These are phyloP conservation scores for Centrocercus urophasianus DNA, from an alignment of 2,113 vertebrate genomes.

Conservation along the genomic window DNA sequence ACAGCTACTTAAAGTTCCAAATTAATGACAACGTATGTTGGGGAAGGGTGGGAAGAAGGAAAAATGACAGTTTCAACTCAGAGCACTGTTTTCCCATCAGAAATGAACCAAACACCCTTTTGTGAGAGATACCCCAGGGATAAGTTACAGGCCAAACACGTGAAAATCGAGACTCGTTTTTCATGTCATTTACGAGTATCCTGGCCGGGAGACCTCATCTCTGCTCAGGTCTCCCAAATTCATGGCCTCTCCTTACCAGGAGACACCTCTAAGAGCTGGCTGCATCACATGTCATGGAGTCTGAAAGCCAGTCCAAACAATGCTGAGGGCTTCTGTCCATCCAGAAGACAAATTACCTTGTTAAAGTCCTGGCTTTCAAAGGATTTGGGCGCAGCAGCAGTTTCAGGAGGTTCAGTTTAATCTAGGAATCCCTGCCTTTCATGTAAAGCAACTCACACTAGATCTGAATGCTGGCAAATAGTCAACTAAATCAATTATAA, in stretches of 20 bases:
- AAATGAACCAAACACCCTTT: not conserved
- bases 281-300: slow-evolving; percentile 1
- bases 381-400: not conserved
- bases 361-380: not conserved
- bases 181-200: slow-evolving; percentile 15
- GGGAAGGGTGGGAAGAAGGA: not conserved
- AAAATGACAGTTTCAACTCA: slow-evolving; percentile 17
- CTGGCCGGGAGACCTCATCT: not conserved
- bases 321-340: not conserved
- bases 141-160: not conserved
- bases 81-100: not conserved
- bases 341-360: not conserved
- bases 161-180: slow-evolving; percentile 41
- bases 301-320: slow-evolving; percentile 44
- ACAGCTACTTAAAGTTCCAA: slow-evolving; percentile 17
- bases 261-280: not conserved
- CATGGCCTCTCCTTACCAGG: not conserved
- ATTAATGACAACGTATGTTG: not conserved
- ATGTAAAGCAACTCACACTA: slow-evolving; percentile 9
- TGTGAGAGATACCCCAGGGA: not conserved
- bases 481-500: slow-evolving; percentile 19
- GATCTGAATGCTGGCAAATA: slow-evolving; percentile 54
- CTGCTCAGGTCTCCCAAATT: slow-evolving; percentile 15
- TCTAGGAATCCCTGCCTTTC: not conserved
- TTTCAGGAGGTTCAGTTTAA: not conserved